Evolutionary conservation across 2,797 vertebrate genomes (phyloP).

Genomic region (Vultur gryphus): DNA sequence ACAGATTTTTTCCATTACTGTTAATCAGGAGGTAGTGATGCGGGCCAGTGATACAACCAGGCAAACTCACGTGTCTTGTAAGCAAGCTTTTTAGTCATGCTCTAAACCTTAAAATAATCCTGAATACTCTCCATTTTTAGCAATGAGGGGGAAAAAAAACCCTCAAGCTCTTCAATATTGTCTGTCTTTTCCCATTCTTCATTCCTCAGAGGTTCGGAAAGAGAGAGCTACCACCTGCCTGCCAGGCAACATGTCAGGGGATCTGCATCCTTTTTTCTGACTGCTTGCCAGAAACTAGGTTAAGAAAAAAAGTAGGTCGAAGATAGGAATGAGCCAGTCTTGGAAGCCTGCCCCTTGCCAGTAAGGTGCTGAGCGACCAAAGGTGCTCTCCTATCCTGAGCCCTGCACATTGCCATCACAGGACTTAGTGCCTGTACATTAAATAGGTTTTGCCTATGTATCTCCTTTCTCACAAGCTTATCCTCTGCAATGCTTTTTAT

Average conservation of each 20-base stretch:
- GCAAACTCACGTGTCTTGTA: neutral
- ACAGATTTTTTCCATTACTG: neutral
- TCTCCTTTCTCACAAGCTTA: neutral
- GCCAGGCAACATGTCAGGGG: neutral
- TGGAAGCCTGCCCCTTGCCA: neutral
- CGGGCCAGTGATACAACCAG: neutral
- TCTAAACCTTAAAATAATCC: conserved; percentile 11
- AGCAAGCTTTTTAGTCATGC: conserved; percentile 20
- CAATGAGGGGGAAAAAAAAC: neutral
- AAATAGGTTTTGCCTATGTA: neutral
- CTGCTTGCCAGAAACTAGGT: neutral
- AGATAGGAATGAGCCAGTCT: neutral
- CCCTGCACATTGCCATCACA: neutral
- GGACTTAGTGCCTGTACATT: neutral
- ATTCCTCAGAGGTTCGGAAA: neutral
- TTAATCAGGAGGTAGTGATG: conserved; percentile 14
- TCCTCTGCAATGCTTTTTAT: neutral
- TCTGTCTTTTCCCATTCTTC: neutral
- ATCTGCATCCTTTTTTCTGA: neutral
- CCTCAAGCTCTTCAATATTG: neutral
- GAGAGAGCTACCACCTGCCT: neutral
- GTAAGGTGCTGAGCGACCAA: neutral
- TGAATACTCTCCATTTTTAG: neutral
- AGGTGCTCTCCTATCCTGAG: rapidly evolving
- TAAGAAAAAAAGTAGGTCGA: neutral